Conservation (phyloP, 2,888 invertebrate species). For the Hylaea fasciaria region DNA sequence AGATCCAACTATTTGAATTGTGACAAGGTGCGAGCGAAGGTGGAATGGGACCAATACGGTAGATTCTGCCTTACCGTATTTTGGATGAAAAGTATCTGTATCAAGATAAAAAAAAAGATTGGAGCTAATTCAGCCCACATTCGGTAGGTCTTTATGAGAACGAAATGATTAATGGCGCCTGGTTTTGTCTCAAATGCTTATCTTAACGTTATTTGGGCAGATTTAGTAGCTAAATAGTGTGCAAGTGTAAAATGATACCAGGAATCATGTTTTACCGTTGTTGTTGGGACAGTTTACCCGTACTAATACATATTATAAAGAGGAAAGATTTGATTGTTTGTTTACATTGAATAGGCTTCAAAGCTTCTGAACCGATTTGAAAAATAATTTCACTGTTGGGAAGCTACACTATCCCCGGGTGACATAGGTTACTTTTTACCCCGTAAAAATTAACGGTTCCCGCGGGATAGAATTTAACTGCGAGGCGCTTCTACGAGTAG, state of each 20-base stretch:
- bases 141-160: slow-evolving; percentile 71
- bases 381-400: too few relatives aligned
- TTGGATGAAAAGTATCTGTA: slow-evolving; percentile 53
- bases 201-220: slow-evolving; percentile 65
- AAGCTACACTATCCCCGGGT: too few relatives aligned
- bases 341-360: too few relatives aligned
- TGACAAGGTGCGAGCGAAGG: slow-evolving; percentile 7
- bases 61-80: slow-evolving; percentile 19
- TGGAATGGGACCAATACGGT: neutral
- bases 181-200: slow-evolving; percentile 65
- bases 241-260: slow-evolving; percentile 46
- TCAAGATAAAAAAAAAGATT: slow-evolving; percentile 67
- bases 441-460: too few relatives aligned
- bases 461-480: too few relatives aligned
- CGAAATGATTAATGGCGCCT: slow-evolving; percentile 61
- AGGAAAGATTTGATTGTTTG: too few relatives aligned
- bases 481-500: too few relatives aligned
- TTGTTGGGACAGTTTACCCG: slow-evolving; percentile 17
- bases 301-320: too few relatives aligned
- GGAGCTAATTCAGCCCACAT: slow-evolving; percentile 67
- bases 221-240: slow-evolving; percentile 50
- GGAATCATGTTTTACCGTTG: slow-evolving; percentile 46
- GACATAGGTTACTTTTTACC: too few relatives aligned
- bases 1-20: neutral
- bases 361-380: too few relatives aligned